phyloP scores from a whole-genome alignment of 2,797 vertebrate species.

The Myripristis murdjan region DNA sequence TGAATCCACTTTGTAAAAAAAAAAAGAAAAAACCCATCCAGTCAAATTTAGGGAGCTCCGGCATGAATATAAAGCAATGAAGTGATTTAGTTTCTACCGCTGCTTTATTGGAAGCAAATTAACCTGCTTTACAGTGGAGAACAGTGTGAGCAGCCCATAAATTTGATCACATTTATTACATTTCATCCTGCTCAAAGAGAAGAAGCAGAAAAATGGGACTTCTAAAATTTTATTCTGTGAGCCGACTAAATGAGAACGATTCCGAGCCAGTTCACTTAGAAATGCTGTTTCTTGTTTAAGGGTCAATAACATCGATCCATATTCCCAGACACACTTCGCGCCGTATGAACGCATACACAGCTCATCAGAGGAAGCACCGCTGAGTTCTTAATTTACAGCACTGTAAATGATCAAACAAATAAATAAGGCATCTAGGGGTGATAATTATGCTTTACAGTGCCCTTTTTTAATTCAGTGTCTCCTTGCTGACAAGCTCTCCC shows the following conservation, averaged over 20 bases:
- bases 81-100: constrained; percentile 55
- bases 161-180: constrained; percentile 62
- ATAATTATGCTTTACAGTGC: constrained; percentile 17
- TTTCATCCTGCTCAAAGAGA: constrained; percentile 18
- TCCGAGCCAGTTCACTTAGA: constrained; percentile 19
- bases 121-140: constrained; percentile 64
- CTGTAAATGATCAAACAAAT: constrained; percentile 20
- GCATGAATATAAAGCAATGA: constrained; percentile 53
- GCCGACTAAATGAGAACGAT: constrained; percentile 20
- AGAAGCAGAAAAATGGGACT: not conserved
- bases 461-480: constrained; percentile 19
- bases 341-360: constrained; percentile 12
- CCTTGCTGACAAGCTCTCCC: constrained; percentile 27
- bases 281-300: constrained; percentile 33
- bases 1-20: constrained; percentile 56
- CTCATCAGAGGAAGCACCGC: constrained; percentile 2
- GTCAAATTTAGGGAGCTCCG: constrained; percentile 35
- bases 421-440: constrained; percentile 7
- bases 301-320: constrained; percentile 36
- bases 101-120: constrained; percentile 66
- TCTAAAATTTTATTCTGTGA: constrained; percentile 20
- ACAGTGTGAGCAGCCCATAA: constrained; percentile 51
- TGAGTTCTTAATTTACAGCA: constrained; percentile 7
- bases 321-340: constrained; percentile 32
- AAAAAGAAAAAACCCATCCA: constrained; percentile 30